phyloP scores from a whole-genome alignment of 2,113 vertebrate species.

The Sorex fumeus region DNA sequence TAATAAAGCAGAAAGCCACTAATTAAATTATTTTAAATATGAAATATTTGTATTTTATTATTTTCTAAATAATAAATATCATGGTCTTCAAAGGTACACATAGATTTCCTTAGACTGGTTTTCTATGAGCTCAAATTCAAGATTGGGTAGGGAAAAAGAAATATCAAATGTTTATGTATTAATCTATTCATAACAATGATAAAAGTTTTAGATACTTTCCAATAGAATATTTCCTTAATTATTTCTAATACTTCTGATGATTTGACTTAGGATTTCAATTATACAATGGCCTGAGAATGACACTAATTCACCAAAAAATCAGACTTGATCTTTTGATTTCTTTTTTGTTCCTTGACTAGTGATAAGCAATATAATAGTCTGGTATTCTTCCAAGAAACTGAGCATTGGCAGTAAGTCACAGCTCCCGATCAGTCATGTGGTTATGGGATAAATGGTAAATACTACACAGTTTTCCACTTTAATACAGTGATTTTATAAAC shows the following conservation, averaged over 20 bases:
- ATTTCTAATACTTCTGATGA: background rate
- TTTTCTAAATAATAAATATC: conserved; percentile 13
- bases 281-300: background rate
- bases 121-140: conserved; percentile 18
- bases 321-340: background rate
- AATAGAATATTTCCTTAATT: background rate
- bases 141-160: background rate
- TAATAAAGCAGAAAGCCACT: too few species aligned
- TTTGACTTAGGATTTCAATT: background rate
- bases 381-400: background rate
- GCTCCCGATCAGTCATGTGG: background rate
- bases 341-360: background rate
- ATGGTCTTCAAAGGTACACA: background rate
- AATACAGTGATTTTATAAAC: background rate
- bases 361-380: background rate
- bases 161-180: background rate
- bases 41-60: background rate
- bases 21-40: background rate
- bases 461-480: background rate
- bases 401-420: background rate
- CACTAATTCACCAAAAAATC: background rate
- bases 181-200: background rate
- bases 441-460: background rate
- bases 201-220: background rate
- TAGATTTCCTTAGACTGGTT: background rate